A percentile compares a stretch with the other conserved stretches of the same genome.
Conservation (phyloP, 1,140 invertebrate genomes). For the Euglossa dilemma region DNA sequence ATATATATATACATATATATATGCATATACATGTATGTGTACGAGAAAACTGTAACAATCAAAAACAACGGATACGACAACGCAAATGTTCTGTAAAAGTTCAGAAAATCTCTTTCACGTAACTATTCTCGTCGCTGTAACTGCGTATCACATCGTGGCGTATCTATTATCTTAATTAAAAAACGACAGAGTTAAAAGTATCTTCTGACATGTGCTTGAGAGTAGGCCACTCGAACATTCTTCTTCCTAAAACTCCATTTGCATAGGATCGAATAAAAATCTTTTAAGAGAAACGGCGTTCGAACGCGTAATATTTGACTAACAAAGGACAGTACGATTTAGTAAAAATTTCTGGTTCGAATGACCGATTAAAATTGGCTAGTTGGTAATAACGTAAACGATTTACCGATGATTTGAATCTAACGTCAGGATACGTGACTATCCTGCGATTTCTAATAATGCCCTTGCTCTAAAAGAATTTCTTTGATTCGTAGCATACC, state of each 20-base stretch:
- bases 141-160: neutral
- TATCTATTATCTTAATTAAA: neutral
- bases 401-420: neutral
- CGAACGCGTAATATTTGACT: neutral
- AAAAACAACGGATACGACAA: constrained; percentile 32
- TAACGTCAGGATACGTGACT: neutral
- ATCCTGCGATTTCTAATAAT: constrained; percentile 7
- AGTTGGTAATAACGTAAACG: neutral
- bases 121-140: constrained; percentile 5
- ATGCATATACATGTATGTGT: neutral
- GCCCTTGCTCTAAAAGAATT: constrained; percentile 11
- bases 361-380: neutral
- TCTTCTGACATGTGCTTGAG: neutral
- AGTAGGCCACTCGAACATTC: neutral
- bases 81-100: neutral
- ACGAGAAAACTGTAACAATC: constrained; percentile 28
- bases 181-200: neutral
- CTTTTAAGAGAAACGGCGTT: neutral
- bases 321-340: neutral
- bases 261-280: neutral
- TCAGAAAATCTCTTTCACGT: neutral
- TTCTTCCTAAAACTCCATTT: neutral
- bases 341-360: neutral
- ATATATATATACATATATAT: too few species aligned
- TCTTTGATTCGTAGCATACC: neutral